These are phyloP conservation scores for Gadopsis bispinosus DNA, from an alignment of 2,797 vertebrate genomes.

Conservation along the genomic window DNA sequence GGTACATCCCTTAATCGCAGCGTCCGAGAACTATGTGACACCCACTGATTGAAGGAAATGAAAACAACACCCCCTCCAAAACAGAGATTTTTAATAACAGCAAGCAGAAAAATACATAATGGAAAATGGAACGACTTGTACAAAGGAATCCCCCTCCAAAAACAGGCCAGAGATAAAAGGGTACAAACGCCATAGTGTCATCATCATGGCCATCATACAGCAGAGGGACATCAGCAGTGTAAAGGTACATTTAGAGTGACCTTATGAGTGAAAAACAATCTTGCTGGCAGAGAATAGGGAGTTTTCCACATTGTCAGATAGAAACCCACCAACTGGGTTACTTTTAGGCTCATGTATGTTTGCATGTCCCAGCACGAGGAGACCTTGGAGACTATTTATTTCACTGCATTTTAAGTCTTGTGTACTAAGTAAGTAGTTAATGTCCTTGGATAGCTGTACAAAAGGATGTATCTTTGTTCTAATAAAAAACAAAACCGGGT, in stretches of 20 bases:
- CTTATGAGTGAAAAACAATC: not conserved
- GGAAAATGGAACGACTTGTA: not conserved
- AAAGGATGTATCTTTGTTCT: not conserved
- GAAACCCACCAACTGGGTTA: not conserved
- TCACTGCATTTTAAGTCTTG: not conserved
- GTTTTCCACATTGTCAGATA: not conserved
- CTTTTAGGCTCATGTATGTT: too few species aligned
- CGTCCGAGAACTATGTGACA: not conserved
- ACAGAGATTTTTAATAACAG: not conserved
- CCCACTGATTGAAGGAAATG: conserved; percentile 5
- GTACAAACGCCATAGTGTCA: not conserved
- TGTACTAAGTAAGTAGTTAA: not conserved
- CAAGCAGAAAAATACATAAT: not conserved
- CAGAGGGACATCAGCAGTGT: not conserved
- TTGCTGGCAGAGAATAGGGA: not conserved
- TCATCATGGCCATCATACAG: not conserved
- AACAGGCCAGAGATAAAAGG: not conserved
- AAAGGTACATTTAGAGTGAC: not conserved
- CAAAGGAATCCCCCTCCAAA: not conserved
- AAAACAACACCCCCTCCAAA: conserved; percentile 3
- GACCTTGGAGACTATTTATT: not conserved
- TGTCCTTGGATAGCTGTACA: not conserved
- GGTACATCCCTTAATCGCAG: conserved; percentile 12
- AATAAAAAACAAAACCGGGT: not conserved
- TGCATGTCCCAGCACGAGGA: not conserved